A percentile compares a stretch with the other conserved stretches of the same genome.
Conservation (phyloP, 2,888 invertebrate species). For the Nebria salina region DNA sequence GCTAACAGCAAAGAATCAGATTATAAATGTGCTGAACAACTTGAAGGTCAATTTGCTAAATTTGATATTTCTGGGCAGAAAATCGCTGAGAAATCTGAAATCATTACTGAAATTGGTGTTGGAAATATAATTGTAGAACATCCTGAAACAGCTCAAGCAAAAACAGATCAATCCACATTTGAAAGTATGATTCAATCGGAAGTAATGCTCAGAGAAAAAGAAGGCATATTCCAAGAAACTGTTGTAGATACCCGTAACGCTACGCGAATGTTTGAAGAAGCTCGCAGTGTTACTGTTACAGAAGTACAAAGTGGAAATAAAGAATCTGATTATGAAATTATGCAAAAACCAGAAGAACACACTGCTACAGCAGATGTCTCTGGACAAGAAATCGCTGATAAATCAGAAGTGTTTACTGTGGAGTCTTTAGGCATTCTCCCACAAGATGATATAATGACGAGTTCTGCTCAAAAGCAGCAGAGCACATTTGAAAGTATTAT, state of each 20-base stretch:
- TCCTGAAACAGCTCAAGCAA: conserved; percentile 60
- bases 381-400: conserved; percentile 63
- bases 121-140: conserved; percentile 54
- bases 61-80: conserved; percentile 59
- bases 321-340: conserved; percentile 59
- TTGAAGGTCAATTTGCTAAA: conserved; percentile 59
- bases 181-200: conserved; percentile 63
- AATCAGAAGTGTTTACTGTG: conserved; percentile 62
- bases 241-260: conserved; percentile 60
- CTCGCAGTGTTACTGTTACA: conserved; percentile 62
- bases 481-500: conserved; percentile 60
- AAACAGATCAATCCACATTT: conserved; percentile 62
- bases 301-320: conserved; percentile 66
- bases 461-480: conserved; percentile 58
- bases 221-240: conserved; percentile 60
- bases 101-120: conserved; percentile 57
- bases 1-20: conserved; percentile 64
- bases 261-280: conserved; percentile 61
- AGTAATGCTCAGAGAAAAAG: conserved; percentile 59
- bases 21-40: conserved; percentile 54
- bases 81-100: conserved; percentile 63
- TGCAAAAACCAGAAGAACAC: conserved; percentile 57
- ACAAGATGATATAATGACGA: conserved; percentile 55
- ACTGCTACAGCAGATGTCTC: conserved; percentile 58
- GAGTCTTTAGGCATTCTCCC: conserved; percentile 59